Base-by-base conservation (phyloP, 2,888 invertebrate genomes). In the Andrena minutula region DNA sequence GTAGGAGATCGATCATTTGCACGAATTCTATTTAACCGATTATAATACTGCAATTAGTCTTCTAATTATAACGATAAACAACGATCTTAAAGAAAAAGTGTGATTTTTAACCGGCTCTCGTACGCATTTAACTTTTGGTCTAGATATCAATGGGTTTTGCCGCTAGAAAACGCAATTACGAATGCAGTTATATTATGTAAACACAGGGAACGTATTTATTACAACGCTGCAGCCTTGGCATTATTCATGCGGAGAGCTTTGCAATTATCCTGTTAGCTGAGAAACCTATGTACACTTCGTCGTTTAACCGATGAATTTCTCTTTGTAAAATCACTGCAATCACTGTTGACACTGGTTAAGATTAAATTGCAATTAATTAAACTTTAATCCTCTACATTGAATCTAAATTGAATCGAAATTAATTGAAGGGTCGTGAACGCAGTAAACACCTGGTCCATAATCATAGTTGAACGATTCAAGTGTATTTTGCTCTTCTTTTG, bases 181-280 rank as follows among this genome's bases (percentile, higher is more conserved):
- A 28, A 10, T 56, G 28, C 41, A 35, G 47, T 32, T 26, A 20
- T 64, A 71, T 64, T 71, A 41, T 28, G 41, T 16, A 30, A 35
- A 61, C 26, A 60, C 58, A 4, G 47, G 41, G 26, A 49, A 56
- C 47, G 23, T 12, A 26, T 51, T 23, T 49, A 35, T 64, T 49
- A 2, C 23, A 32, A 28, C 4, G n/a, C 28, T 16, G 2, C 23
- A 72, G 35, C 72, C 73, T 77, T 72, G 65, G 51, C 65, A 60
- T 49, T 51, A 60, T 60, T 66, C 16, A 26, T 51, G 23, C 23
- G 16, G 41, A 70, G 56, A 71, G 35, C 58, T 51, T 49, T 35
- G 28, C 35, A 69, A 71, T 35, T 64, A n/a, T 64, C 10, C 63
- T n/a, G 3, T 71, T 20, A 35, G 12, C 58, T 30, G 20, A 7